phyloP scores from a whole-genome alignment of 1,140 invertebrate genomes.

The Ridgeia piscesae region DNA sequence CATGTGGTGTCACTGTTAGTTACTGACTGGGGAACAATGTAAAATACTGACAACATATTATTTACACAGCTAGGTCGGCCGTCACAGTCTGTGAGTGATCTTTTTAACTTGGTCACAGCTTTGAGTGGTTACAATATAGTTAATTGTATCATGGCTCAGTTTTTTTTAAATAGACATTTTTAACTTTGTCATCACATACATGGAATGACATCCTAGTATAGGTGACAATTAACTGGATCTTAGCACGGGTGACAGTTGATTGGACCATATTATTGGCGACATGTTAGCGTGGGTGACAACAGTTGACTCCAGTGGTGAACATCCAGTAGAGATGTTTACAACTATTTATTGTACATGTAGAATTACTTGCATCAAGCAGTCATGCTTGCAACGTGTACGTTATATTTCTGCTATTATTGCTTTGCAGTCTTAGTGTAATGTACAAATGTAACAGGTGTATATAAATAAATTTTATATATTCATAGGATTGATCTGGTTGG shows the following conservation, averaged over 20 bases:
- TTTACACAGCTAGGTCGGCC: background rate
- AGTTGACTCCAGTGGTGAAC: background rate
- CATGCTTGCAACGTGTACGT: background rate
- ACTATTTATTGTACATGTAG: background rate
- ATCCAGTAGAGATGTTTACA: background rate
- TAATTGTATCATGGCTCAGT: background rate
- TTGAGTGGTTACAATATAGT: background rate
- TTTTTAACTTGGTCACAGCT: background rate
- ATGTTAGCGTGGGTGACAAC: background rate
- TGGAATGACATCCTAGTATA: background rate
- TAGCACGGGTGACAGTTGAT: background rate
- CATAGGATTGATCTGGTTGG: background rate
- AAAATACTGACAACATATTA: background rate
- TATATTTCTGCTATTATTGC: background rate
- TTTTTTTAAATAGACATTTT: background rate
- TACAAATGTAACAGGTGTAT: background rate
- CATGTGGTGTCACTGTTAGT: background rate
- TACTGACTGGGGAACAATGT: background rate
- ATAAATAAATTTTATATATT: background rate
- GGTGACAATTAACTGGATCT: background rate
- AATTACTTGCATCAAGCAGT: background rate
- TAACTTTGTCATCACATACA: background rate
- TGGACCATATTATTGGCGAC: background rate
- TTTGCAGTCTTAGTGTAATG: background rate
- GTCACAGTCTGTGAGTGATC: too few relatives aligned